Conservation (phyloP, 2,888 invertebrate species). For the Agrochola macilenta region DNA sequence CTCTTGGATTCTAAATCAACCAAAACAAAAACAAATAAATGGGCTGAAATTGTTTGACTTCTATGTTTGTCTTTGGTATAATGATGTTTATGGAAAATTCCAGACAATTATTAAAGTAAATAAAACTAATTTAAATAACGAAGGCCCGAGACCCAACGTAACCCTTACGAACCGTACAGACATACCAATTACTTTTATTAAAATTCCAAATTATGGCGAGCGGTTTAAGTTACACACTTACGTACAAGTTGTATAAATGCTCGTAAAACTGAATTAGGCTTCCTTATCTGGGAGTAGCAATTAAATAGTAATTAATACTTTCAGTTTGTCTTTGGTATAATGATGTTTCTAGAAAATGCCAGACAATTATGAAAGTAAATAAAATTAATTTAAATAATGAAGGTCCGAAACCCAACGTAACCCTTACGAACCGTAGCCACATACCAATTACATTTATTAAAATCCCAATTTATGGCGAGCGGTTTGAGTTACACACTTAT, state of each 20-base stretch:
- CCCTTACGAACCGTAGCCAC: slow-evolving; percentile 7
- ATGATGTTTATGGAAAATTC: slow-evolving; percentile 1
- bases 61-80: background rate
- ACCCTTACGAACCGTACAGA: slow-evolving; percentile 13
- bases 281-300: slow-evolving; percentile 22
- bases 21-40: background rate
- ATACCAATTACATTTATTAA: slow-evolving; percentile 42
- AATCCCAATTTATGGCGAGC: slow-evolving; percentile 12
- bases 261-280: slow-evolving; percentile 34
- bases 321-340: slow-evolving; percentile 5
- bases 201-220: slow-evolving; percentile 18
- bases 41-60: background rate
- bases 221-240: background rate
- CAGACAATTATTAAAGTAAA: slow-evolving; percentile 10
- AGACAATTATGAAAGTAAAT: slow-evolving; percentile 23
- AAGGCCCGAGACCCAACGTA: slow-evolving; percentile 14
- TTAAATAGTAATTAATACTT: slow-evolving; percentile 45
- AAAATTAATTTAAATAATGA: slow-evolving; percentile 41
- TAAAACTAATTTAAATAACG: slow-evolving; percentile 44
- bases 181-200: slow-evolving; percentile 39
- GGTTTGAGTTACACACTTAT: background rate
- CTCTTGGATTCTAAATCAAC: background rate
- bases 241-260: background rate
- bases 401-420: slow-evolving; percentile 15
- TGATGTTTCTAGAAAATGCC: slow-evolving; percentile 15